Evolutionary conservation across 2,797 vertebrate species (phyloP).

Genomic region (Vultur gryphus): DNA sequence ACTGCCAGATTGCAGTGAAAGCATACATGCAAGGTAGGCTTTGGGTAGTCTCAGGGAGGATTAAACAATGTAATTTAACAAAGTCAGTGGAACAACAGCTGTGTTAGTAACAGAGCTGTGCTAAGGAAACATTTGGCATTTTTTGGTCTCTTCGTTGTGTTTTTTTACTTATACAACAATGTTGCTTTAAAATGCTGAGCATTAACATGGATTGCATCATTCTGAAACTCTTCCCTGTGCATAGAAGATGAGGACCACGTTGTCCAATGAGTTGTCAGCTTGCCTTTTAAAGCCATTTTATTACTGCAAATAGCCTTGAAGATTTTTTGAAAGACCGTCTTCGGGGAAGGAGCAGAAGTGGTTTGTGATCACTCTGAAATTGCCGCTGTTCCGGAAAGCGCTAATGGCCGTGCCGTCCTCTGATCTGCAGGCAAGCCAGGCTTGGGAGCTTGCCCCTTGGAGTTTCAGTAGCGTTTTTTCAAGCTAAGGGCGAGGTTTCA

Average conservation of each 20-base stretch:
- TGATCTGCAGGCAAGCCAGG: not conserved
- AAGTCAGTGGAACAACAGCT: not conserved
- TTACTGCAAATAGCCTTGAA: not conserved
- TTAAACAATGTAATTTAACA: not conserved
- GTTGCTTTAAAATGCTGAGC: not conserved
- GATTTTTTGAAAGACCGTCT: rapidly evolving
- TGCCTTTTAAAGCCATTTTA: not conserved
- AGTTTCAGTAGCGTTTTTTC: not conserved
- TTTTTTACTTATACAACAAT: not conserved
- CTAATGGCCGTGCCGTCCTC: rapidly evolving
- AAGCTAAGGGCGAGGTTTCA: not conserved
- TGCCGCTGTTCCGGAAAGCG: not conserved
- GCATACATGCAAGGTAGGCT: rapidly evolving
- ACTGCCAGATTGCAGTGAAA: rapidly evolving
- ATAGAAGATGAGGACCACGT: no score
- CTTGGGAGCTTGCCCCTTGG: not conserved
- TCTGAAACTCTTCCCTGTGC: not conserved
- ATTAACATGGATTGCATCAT: not conserved
- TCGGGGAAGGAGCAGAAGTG: not conserved
- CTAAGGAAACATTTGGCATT: not conserved
- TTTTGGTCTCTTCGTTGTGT: not conserved
- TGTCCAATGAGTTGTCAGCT: not conserved
- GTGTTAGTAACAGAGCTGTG: not conserved
- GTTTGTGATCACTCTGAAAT: not conserved
- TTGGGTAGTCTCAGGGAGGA: not conserved